phyloP scores from a whole-genome alignment of 1,140 invertebrate genomes.

The Bactericera cockerelli region DNA sequence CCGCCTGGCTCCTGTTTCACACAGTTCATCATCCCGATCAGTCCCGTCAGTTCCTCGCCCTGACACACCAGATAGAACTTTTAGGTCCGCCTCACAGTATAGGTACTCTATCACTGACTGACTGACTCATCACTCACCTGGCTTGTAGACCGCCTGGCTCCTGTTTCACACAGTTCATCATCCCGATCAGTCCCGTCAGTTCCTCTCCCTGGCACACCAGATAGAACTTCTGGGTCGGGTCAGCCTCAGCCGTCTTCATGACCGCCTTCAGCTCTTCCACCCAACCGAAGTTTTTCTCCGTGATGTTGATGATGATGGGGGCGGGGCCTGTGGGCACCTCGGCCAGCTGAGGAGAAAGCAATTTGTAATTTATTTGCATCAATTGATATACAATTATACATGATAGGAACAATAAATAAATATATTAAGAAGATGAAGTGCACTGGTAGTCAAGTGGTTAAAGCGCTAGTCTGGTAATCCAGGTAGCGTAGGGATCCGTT shows the following conservation, averaged over 20 bases:
- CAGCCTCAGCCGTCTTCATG: constrained; percentile 39
- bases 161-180: constrained; percentile 73
- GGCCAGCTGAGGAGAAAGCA: not conserved
- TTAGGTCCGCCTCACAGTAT: constrained; percentile 36
- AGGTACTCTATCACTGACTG: too few relatives aligned
- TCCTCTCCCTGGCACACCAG: constrained; percentile 51
- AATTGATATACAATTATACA: too few relatives aligned
- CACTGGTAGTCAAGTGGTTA: too few relatives aligned
- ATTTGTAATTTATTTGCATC: too few relatives aligned
- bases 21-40: constrained; percentile 79
- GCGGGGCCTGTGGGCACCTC: constrained; percentile 17
- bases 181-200: constrained; percentile 60
- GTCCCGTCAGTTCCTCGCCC: constrained; percentile 49
- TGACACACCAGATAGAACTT: constrained; percentile 56
- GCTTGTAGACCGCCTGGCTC: constrained; percentile 64
- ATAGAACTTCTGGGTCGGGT: constrained; percentile 45
- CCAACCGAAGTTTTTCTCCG: constrained; percentile 59
- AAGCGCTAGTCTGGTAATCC: too few relatives aligned
- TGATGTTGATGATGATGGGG: constrained; percentile 39
- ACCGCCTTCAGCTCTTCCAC: constrained; percentile 60
- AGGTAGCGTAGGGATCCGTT: too few relatives aligned
- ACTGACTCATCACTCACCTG: too few relatives aligned
- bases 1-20: constrained; percentile 70
- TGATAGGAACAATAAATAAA: too few relatives aligned
- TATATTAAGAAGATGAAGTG: too few relatives aligned